Conservation (phyloP, 2,888 invertebrate species). For the Rutpela maculata region DNA sequence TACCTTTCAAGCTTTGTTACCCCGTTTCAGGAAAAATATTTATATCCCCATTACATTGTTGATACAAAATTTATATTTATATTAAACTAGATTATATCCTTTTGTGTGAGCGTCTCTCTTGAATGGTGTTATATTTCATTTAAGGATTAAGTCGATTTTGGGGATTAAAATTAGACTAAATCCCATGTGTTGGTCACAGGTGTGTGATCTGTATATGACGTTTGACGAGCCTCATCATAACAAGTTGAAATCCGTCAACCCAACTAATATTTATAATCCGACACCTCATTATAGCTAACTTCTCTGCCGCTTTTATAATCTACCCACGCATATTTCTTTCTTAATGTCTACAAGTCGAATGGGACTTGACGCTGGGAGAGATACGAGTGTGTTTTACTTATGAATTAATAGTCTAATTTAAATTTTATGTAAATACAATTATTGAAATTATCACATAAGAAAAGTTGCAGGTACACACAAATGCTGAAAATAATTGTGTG, state of each 20-base stretch:
- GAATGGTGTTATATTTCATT: conserved; percentile 50
- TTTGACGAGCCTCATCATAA: conserved; percentile 61
- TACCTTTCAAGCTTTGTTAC: background rate
- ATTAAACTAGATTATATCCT: conserved; percentile 38
- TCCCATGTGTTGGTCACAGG: conserved; percentile 52
- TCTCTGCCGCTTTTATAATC: conserved; percentile 45
- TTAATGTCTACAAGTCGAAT: conserved; percentile 11
- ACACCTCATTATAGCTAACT: conserved; percentile 63
- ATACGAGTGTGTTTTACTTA: background rate
- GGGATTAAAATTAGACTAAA: conserved; percentile 54
- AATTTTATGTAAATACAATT: background rate
- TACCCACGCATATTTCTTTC: conserved; percentile 42
- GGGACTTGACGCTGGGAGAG: background rate
- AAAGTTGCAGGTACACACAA: background rate
- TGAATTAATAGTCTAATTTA: background rate
- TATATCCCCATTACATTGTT: conserved; percentile 13
- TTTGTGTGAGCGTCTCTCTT: conserved; percentile 22
- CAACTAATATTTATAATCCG: conserved; percentile 63
- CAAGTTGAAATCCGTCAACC: conserved; percentile 59
- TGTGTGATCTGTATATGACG: conserved; percentile 51
- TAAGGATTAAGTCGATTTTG: conserved; percentile 51
- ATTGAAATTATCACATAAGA: background rate
- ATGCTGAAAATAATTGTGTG: no score
- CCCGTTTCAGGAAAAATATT: conserved; percentile 10
- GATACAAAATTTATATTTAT: conserved; percentile 35